A percentile compares a stretch with the other conserved stretches of the same genome.
These are phyloP conservation scores for Artibeus jamaicensis DNA, from an alignment of 2,797 vertebrate genomes.

Conservation along the genomic window DNA sequence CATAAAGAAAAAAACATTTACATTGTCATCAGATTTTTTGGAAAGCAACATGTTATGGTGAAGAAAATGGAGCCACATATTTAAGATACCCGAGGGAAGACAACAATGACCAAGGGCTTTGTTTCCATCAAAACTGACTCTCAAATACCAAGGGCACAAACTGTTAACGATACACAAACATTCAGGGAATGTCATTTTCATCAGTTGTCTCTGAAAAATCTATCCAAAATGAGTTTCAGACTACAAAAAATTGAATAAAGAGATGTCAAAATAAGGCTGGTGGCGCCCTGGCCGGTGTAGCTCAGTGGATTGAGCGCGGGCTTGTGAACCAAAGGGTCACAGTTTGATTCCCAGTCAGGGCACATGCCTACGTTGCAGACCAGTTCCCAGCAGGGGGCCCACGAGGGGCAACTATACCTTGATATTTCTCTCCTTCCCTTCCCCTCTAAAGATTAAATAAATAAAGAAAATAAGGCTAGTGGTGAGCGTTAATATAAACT, in stretches of 20 bases:
- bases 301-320: no score
- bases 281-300: no score
- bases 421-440: no score
- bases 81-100: not conserved
- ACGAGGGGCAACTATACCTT: no score
- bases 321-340: no score
- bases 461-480: not conserved
- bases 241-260: not conserved
- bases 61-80: not conserved
- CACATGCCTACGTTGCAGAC: no score
- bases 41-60: not conserved
- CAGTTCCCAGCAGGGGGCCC: no score
- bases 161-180: not conserved
- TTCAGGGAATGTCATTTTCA: not conserved
- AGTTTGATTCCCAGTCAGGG: no score
- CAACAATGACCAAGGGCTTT: not conserved
- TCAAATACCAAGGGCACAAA: not conserved
- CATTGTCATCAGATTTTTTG: not conserved
- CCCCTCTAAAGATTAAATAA: no score
- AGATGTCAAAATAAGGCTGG: not conserved
- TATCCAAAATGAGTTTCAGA: not conserved
- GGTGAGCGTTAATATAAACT: not conserved
- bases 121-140: not conserved
- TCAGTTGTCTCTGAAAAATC: not conserved
- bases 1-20: not conserved